Base-by-base conservation (phyloP, 2,888 invertebrate genomes). In the Aelia acuminata region DNA sequence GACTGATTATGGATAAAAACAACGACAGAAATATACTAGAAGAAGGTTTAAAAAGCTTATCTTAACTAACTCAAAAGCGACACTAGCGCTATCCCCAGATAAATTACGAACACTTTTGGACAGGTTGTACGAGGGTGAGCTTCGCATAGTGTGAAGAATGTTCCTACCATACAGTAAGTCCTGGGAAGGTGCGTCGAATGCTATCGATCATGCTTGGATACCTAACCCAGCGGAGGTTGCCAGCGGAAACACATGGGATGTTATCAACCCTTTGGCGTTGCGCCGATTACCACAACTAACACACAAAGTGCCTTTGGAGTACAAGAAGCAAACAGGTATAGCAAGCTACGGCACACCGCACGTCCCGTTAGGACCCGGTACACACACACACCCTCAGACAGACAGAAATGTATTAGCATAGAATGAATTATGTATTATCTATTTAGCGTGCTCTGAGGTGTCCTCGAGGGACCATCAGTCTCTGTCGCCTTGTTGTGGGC, bases 391-490 rank as follows among this genome's bases (percentile, higher is more conserved):
- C n/a, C n/a, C n/a, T n/a, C n/a, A n/a, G n/a, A n/a, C n/a, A n/a
- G n/a, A n/a, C 75, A 39, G 22, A 39, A 35, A 39, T 75, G 22
- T 39, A 75, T 75, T 75, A 75, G 75, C 75, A 75, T 75, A 75
- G 39, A 75, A 75, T 75, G 75, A 75, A 75, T 75, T 75, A 75
- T 75, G 75, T 75, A 75, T 75, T 75, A 43, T 75, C 75, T 75
- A 75, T 75, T 75, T 75, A 75, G 39, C 43, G 22, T 75, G 39
- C 43, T 39, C 75, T n/a, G 22, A 39, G 39, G 75, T 75, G 75
- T 75, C 75, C 39, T 20, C 75, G 20, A n/a, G 75, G 20, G 22
- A 7, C 39, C 75, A 75, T 39, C 75, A 39, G 43, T 75, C 75
- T 39, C 75, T 75, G 57, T 57, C 57, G 57, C 10, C 57, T 26